phyloP scores from a whole-genome alignment of 2,113 vertebrate species.

The Ophiodon elongatus region DNA sequence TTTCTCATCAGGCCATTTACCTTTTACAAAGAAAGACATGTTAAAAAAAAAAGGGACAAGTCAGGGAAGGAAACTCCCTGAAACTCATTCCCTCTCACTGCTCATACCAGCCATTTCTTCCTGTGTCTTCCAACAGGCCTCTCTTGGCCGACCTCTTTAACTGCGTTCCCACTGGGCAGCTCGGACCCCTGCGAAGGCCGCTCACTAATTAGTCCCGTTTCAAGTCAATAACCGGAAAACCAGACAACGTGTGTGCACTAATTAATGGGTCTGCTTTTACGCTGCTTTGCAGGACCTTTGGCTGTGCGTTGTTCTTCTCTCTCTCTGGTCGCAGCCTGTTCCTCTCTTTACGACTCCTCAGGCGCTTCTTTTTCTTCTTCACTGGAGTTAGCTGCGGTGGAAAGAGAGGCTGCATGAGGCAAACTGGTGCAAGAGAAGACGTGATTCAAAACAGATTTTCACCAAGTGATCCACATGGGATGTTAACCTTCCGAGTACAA shows the following conservation, averaged over 20 bases:
- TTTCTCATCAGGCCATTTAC: slow-evolving; percentile 40
- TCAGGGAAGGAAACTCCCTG: slow-evolving; percentile 1
- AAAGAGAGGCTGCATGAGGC: neutral
- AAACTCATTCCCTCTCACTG: neutral
- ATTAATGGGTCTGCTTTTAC: neutral
- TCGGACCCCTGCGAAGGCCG: slow-evolving; percentile 59
- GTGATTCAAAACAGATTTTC: neutral
- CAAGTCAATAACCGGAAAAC: neutral
- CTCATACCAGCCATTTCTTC: slow-evolving; percentile 72
- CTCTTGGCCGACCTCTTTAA: slow-evolving; percentile 41
- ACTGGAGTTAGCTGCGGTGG: slow-evolving; percentile 46
- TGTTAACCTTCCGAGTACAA: neutral
- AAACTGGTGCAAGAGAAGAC: neutral
- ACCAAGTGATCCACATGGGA: neutral
- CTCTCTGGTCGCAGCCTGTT: slow-evolving; percentile 70
- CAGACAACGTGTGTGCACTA: neutral
- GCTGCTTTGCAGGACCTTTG: slow-evolving; percentile 38
- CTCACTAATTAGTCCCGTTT: neutral
- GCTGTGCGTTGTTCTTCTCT: neutral
- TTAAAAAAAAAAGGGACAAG: neutral
- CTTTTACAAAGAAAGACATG: slow-evolving; percentile 27
- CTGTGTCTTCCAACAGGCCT: slow-evolving; percentile 39
- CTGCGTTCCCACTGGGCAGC: slow-evolving; percentile 21
- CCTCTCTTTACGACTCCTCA: slow-evolving; percentile 84
- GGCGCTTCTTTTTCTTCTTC: slow-evolving; percentile 79